Evolutionary conservation across 2,113 vertebrate genomes (phyloP).

Genomic region (Oncorhynchus masou): DNA sequence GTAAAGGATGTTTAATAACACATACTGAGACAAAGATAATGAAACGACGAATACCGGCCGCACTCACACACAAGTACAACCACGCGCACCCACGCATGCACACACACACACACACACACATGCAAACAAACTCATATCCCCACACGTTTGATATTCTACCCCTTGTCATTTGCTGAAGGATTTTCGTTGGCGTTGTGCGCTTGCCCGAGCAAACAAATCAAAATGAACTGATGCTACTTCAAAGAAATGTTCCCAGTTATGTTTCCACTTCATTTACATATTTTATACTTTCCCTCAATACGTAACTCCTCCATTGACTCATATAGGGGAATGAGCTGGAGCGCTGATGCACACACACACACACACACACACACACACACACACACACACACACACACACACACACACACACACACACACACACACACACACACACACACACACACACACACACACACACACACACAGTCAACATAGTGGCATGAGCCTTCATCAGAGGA

Average conservation of each 20-base stretch:
- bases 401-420: no score
- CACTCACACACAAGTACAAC: no score
- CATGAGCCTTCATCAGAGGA: constrained; percentile 36
- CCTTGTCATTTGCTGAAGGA: constrained; percentile 48
- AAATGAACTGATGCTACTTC: constrained; percentile 54
- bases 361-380: no score
- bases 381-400: no score
- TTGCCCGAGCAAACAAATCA: constrained; percentile 53
- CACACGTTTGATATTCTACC: neutral
- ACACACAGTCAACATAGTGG: constrained; percentile 46
- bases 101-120: neutral
- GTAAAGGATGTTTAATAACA: no score
- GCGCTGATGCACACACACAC: no score
- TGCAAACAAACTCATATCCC: neutral
- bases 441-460: no score
- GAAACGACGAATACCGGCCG: no score
- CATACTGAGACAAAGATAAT: no score
- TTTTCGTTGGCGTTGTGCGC: constrained; percentile 22
- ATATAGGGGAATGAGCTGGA: constrained; percentile 26
- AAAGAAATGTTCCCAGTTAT: constrained; percentile 52
- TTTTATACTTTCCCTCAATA: constrained; percentile 39
- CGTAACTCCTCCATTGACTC: constrained; percentile 41
- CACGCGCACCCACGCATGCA: neutral
- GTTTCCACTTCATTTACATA: constrained; percentile 58
- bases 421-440: no score